Percentiles rank a stretch among this genome's conserved stretches.
Evolutionary conservation across 2,888 invertebrate species (phyloP).

Genomic region (Merodon equestris): DNA sequence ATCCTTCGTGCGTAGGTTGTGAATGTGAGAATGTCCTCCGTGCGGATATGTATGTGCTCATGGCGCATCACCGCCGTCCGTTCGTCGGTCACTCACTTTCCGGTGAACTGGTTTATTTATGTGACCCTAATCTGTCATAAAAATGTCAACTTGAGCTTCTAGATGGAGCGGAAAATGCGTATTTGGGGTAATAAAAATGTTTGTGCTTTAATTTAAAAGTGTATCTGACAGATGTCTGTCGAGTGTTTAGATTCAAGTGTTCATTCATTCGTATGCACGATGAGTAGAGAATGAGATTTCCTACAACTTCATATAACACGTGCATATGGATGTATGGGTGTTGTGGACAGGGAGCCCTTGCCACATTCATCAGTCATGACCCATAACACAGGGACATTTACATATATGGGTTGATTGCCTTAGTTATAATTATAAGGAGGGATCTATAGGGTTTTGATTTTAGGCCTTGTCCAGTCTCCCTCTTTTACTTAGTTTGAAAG

Average conservation of each 20-base stretch:
- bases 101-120: conserved; percentile 45
- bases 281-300: background rate
- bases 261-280: no score
- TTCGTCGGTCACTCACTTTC: conserved; percentile 30
- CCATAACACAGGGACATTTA: conserved; percentile 48
- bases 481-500: no score
- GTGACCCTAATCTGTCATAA: conserved; percentile 68
- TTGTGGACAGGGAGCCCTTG: conserved; percentile 1
- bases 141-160: conserved; percentile 56
- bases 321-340: background rate
- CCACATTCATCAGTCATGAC: conserved; percentile 44
- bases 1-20: conserved; percentile 38
- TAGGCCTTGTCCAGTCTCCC: background rate
- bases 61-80: no score
- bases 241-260: conserved; percentile 52
- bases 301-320: background rate
- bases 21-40: conserved; percentile 25
- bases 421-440: conserved; percentile 24
- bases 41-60: conserved; percentile 8
- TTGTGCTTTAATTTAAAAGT: conserved; percentile 60
- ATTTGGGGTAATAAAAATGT: conserved; percentile 57
- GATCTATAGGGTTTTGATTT: conserved; percentile 16
- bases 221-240: conserved; percentile 66
- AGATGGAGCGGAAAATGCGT: conserved; percentile 55
- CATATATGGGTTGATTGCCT: conserved; percentile 42